Evolutionary conservation across 2,113 vertebrate genomes (phyloP).

Genomic region (Mus pahari): DNA sequence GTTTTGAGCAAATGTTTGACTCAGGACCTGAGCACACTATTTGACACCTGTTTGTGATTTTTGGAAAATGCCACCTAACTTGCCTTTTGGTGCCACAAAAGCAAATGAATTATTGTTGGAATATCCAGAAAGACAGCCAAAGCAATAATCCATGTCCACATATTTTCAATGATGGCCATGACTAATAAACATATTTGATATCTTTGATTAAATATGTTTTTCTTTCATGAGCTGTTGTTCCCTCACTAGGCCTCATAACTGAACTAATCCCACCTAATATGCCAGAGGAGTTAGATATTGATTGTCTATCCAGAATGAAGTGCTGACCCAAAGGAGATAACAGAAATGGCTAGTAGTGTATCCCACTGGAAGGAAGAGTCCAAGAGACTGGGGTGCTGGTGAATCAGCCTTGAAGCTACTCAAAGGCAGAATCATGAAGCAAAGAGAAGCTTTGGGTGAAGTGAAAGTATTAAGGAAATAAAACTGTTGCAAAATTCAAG

Average conservation of each 20-base stretch:
- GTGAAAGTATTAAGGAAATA: neutral
- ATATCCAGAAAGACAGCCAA: neutral
- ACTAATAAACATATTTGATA: neutral
- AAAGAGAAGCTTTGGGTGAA: neutral
- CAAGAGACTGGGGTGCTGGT: neutral
- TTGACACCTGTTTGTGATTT: neutral
- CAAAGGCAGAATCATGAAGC: neutral
- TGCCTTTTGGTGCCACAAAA: neutral
- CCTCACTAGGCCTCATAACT: too few relatives aligned
- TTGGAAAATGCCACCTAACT: neutral
- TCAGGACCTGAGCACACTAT: neutral
- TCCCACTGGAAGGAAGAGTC: neutral
- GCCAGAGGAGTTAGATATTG: neutral
- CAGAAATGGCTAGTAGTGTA: neutral
- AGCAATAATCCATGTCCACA: neutral
- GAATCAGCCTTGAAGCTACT: neutral
- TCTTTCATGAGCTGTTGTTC: too few relatives aligned
- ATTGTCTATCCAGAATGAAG: neutral
- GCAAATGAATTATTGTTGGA: neutral
- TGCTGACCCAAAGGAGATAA: neutral
- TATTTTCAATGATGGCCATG: neutral
- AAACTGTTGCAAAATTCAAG: constrained; percentile 9
- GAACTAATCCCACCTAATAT: neutral
- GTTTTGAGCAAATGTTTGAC: neutral
- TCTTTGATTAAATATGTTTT: neutral